phyloP scores from a whole-genome alignment of 2,113 vertebrate genomes.

The Laterallus jamaicensis region DNA sequence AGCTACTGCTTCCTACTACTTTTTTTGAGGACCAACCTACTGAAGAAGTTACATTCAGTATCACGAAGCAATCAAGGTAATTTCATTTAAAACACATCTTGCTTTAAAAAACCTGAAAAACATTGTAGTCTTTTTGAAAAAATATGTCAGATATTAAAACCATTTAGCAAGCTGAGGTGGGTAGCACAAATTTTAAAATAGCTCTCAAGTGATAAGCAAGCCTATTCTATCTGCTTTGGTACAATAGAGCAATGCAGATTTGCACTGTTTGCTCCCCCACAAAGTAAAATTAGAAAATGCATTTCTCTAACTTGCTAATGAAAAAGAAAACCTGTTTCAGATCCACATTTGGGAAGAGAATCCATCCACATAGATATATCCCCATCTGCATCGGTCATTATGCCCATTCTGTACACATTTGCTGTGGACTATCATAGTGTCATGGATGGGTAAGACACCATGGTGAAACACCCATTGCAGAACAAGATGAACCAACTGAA shows the following conservation, averaged over 20 bases:
- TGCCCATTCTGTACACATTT: background rate
- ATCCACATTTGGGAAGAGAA: background rate
- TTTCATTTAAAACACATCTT: background rate
- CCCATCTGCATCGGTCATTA: background rate
- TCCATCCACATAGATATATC: background rate
- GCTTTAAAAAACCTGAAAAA: background rate
- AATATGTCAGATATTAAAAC: background rate
- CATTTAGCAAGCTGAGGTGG: background rate
- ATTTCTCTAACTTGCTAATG: background rate
- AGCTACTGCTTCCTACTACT: background rate
- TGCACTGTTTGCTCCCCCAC: background rate
- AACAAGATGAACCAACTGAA: background rate
- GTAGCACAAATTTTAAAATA: background rate
- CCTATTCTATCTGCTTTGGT: background rate
- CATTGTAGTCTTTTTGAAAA: background rate
- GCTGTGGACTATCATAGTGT: background rate
- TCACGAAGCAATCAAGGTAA: background rate
- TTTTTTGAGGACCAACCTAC: background rate
- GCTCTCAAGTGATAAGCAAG: background rate
- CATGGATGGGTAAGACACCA: background rate
- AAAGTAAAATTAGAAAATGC: background rate
- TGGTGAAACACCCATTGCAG: background rate
- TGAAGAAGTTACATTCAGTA: background rate
- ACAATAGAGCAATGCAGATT: background rate
- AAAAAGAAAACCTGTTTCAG: background rate